A percentile compares a stretch with the other conserved stretches of the same genome.
These are phyloP conservation scores for Montipora capricornis DNA, from an alignment of 64 coral and sea anemone genomes.

Conservation along the genomic window DNA sequence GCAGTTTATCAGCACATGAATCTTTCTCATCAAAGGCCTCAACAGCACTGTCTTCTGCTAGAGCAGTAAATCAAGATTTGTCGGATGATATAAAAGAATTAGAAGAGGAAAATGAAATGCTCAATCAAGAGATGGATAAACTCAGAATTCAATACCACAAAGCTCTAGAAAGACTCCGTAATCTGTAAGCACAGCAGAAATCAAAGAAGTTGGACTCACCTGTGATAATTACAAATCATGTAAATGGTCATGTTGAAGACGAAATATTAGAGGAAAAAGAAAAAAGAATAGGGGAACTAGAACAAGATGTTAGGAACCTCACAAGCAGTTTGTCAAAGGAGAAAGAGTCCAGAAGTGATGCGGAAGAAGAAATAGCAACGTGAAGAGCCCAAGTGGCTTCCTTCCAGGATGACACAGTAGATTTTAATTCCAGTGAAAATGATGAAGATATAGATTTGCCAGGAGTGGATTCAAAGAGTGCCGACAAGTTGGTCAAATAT, in stretches of 20 bases:
- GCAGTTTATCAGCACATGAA: constrained; percentile 67
- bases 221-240: neutral
- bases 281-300: constrained; percentile 72
- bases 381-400: constrained; percentile 74
- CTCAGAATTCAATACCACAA: constrained; percentile 93
- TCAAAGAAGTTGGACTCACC: neutral
- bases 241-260: constrained; percentile 48
- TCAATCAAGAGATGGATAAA: constrained; percentile 85
- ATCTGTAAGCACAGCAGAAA: neutral
- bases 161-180: constrained; percentile 67
- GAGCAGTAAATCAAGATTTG: constrained; percentile 62
- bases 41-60: constrained; percentile 72
- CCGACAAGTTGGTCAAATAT: neutral
- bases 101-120: constrained; percentile 97
- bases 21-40: constrained; percentile 91
- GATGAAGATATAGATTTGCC: constrained; percentile 73
- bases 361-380: constrained; percentile 78
- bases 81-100: constrained; percentile 86
- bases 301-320: constrained; percentile 47
- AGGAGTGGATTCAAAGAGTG: constrained; percentile 38
- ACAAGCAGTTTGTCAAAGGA: neutral
- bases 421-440: constrained; percentile 69
- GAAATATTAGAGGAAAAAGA: constrained; percentile 82
- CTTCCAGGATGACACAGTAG: constrained; percentile 60
- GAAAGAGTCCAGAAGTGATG: constrained; percentile 50